Evolutionary conservation across 2,797 vertebrate species (phyloP), one percentile per base, ranked within the genome.

Genomic region (Parauchenoglanis punctatus): DNA sequence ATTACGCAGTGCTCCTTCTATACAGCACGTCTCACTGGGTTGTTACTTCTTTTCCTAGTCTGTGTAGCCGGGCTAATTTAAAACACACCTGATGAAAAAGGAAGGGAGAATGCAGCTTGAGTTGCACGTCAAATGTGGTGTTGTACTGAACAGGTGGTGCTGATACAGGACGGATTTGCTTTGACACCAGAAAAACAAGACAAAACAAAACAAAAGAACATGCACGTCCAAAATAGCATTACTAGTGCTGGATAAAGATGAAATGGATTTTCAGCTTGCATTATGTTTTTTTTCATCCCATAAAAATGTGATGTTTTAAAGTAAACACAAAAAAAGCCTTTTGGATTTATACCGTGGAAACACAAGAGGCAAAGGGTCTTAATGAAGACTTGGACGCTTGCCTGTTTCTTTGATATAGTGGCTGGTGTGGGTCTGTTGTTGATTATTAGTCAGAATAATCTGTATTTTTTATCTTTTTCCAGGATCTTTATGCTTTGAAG

Each of bases 321-420:
- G 0, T 6, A 63, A 63, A 81, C 23, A 63, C 11, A 59, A 81
- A 81, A 78, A 58, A 40, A 59, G 20, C 0, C 18, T 40, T 81
- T 81, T 61, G 35, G 58, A 46, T 63, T 63, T 17, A 81, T 81
- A 46, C 3, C 5, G 13, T 46, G 58, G 78, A 63, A 59, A 81
- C 31, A 81, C 5, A 25, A 40, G 35, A 12, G 1, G 40, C 80
- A 46, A n/a, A 46, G 58, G 56, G 35, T 81, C 25, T 63, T 63
- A 81, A 63, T 81, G 80, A 81, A 81, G 63, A 81, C 59, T 46
- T 81, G 80, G 80, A 63, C 0, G 13, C 17, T 17, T 1, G 58
- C 80, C 80, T 5, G 13, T 63, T n/a, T 81, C 59, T 81, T 63
- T 81, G 80, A 81, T 81, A 81, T 63, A n/a, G 58, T n/a, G 40